These are phyloP conservation scores for Drosophila takahashii DNA, from an alignment of 1,140 invertebrate species.

Conservation along the genomic window DNA sequence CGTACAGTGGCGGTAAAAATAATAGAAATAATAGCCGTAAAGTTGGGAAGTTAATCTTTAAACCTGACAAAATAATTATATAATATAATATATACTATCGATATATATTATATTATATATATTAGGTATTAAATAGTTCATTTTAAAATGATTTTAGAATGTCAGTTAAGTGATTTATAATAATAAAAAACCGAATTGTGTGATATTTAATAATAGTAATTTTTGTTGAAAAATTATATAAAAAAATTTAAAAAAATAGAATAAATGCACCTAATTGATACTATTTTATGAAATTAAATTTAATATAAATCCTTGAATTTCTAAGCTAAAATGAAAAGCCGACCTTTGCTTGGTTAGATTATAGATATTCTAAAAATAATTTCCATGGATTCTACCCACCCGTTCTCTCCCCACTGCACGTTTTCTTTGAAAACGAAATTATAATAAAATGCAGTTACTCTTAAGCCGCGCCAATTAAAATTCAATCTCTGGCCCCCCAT, in stretches of 20 bases:
- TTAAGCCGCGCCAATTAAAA: conserved; percentile 19
- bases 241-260: no score
- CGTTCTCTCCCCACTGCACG: background rate
- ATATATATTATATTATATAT: no score
- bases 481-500: conserved; percentile 6
- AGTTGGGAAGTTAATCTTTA: background rate
- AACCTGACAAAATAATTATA: no score
- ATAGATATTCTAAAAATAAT: background rate
- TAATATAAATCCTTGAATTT: background rate
- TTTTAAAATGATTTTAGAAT: no score
- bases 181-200: no score
- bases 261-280: no score
- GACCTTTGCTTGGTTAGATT: background rate
- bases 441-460: conserved; percentile 4
- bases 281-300: no score
- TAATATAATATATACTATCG: no score
- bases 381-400: background rate
- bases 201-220: no score
- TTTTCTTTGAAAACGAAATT: background rate
- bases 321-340: background rate
- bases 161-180: no score
- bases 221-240: no score
- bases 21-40: background rate
- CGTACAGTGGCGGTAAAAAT: background rate
- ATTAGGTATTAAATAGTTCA: no score